Conservation (phyloP, 2,888 invertebrate genomes). For the Lasioglossum figueresi region DNA sequence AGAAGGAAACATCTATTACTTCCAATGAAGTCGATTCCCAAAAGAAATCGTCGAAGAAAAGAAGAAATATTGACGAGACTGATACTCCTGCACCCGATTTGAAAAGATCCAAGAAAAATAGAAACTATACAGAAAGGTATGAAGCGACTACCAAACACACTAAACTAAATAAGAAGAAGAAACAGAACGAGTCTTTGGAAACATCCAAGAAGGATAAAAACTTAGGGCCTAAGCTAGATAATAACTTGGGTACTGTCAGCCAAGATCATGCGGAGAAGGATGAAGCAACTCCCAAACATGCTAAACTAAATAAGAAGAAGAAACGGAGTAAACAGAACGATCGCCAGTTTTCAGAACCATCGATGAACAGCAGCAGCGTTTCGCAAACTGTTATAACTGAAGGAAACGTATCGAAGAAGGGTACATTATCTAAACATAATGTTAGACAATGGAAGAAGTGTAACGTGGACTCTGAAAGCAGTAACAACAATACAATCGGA, state of each 20-base stretch:
- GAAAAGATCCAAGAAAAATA: slow-evolving; percentile 16
- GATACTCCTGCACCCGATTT: slow-evolving; percentile 16
- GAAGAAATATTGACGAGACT: slow-evolving; percentile 26
- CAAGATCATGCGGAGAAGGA: slow-evolving; percentile 26
- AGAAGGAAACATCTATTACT: neutral
- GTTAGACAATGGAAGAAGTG: slow-evolving; percentile 38
- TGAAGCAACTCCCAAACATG: neutral
- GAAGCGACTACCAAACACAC: too few species aligned
- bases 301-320: slow-evolving; percentile 39
- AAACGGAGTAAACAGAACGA: slow-evolving; percentile 57
- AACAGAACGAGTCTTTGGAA: neutral
- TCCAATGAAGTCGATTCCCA: slow-evolving; percentile 17
- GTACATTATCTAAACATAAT: slow-evolving; percentile 75
- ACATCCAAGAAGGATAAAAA: slow-evolving; percentile 13
- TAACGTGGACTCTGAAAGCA: neutral
- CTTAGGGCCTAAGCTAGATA: neutral
- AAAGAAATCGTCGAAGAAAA: slow-evolving; percentile 23
- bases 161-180: too few species aligned
- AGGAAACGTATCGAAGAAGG: neutral
- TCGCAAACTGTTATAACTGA: neutral
- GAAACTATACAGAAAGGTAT: too few species aligned
- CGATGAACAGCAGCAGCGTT: neutral
- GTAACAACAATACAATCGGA: neutral
- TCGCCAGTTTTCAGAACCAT: slow-evolving; percentile 13
- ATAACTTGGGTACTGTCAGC: neutral